These are phyloP conservation scores for Trididemnum miniatum DNA, from an alignment of 23 tunicate species.

Conservation along the genomic window DNA sequence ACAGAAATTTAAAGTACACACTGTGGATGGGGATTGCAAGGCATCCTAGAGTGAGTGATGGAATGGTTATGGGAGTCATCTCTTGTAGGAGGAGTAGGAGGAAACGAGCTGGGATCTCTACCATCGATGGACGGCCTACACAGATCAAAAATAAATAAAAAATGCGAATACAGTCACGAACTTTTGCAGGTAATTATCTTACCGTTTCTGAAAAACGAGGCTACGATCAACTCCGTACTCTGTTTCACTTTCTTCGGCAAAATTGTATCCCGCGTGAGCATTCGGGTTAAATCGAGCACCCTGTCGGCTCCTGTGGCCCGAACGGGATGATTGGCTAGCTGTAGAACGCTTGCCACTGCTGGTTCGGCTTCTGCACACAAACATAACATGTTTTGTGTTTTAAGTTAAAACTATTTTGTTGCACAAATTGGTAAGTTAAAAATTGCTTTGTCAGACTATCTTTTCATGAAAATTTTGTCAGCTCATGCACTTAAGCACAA, in stretches of 20 bases:
- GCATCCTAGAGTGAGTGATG: not conserved
- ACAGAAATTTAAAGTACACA: too few relatives aligned
- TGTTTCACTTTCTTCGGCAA: conserved; percentile 43
- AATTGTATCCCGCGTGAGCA: not conserved
- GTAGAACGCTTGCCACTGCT: conserved; percentile 58
- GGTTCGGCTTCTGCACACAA: conserved; percentile 73
- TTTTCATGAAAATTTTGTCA: too few relatives aligned
- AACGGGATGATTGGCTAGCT: conserved; percentile 51
- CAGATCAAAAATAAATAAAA: too few relatives aligned
- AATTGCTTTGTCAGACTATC: too few relatives aligned
- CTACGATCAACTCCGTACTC: too few relatives aligned
- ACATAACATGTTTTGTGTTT: too few relatives aligned
- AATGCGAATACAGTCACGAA: too few relatives aligned
- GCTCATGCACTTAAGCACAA: too few relatives aligned
- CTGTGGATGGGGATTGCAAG: not conserved
- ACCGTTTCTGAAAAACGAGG: too few relatives aligned
- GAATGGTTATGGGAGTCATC: conserved; percentile 20
- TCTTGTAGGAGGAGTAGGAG: conserved; percentile 55
- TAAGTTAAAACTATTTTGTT: too few relatives aligned
- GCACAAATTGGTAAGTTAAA: too few relatives aligned
- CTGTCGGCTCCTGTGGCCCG: conserved; percentile 62
- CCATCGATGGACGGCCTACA: not conserved
- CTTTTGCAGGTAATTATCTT: too few relatives aligned
- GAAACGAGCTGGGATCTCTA: conserved; percentile 18
- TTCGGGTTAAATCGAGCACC: conserved; percentile 31